Evolutionary conservation across 2,888 invertebrate species (phyloP), one percentile per base, ranked within the genome.

Genomic region (Troglohyphantes excavatus): DNA sequence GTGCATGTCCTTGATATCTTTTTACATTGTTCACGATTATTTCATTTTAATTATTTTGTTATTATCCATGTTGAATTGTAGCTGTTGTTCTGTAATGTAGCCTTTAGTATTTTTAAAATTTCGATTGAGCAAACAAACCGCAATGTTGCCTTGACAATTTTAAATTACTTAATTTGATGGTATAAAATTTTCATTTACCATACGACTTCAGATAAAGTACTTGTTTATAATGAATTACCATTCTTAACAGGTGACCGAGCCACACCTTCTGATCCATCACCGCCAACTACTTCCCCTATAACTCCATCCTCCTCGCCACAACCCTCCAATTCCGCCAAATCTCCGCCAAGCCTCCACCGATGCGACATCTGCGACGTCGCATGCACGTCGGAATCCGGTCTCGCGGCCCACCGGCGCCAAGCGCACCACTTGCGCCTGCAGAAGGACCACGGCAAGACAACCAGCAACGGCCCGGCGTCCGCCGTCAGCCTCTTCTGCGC

Each of bases 351-450:
- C 0, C 33, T 92, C 91, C 87, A 92, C 75, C 93, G 93, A 91
- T 97, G 97, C 92, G 97, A 97, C 88, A 96, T 97, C 68, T 97
- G 97, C 93, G 96, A 96, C 91, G 95, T 96, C 29, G 96, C 96
- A 92, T 95, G 96, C 91, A 94, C 94, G n/a, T 95, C 94, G 75
- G 96, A 96, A 92, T 94, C 95, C 0, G 96, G 96, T 88, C 94
- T 96, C 2, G 94, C 95, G 67, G 95, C 95, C 0, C 96, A 96
- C 93, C 95, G 96, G 72, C 96, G 96, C 92, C 93, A 96, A 46
- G 95, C 94, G 0, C 96, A 96, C 92, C 95, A 93, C 92, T 68
- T 93, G 29, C 92, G 93, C 73, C 91, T 75, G 65, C 53, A 13
- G 17, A 83, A 87, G 78, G 67, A 91, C 59, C 87, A 91, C 26